Evolutionary conservation across 2,888 invertebrate genomes (phyloP).

Genomic region (Drosophila kanekoi): DNA sequence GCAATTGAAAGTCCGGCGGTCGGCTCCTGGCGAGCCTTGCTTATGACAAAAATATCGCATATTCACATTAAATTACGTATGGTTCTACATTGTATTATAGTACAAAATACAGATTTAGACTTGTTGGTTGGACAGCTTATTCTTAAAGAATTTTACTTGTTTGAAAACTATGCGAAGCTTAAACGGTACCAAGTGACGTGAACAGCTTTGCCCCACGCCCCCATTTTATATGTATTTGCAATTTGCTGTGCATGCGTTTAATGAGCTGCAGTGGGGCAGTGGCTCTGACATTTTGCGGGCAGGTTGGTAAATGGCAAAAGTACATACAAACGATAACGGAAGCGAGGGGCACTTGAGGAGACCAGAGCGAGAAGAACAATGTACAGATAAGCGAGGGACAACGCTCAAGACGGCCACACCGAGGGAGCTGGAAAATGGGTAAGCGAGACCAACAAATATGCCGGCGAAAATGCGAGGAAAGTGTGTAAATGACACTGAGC

Average conservation of each 20-base stretch:
- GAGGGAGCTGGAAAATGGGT: conserved; percentile 23
- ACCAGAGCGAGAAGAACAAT: conserved; percentile 30
- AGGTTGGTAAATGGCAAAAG: conserved; percentile 47
- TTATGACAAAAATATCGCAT: too few relatives aligned
- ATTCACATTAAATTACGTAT: conserved; percentile 32
- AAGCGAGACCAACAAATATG: conserved; percentile 37
- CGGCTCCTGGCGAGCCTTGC: conserved; percentile 33
- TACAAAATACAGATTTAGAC: conserved; percentile 38
- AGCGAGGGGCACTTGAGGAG: conserved; percentile 17
- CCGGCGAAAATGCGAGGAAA: conserved; percentile 73
- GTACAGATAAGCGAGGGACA: conserved; percentile 61
- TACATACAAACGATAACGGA: conserved; percentile 1
- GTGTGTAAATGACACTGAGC: conserved; percentile 75
- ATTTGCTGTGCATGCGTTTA: conserved; percentile 66
- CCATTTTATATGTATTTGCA: conserved; percentile 24
- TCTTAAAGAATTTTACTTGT: conserved; percentile 18
- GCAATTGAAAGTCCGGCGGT: neutral
- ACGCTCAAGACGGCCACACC: conserved; percentile 33
- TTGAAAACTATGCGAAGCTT: conserved; percentile 10
- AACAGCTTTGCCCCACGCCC: conserved; percentile 5
- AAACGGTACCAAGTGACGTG: conserved; percentile 2
- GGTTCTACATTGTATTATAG: conserved; percentile 54
- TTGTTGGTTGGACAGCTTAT: conserved; percentile 17
- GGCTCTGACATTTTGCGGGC: conserved; percentile 66
- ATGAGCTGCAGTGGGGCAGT: conserved; percentile 67